Conservation (phyloP, 1,140 invertebrate genomes). For the Cotesia vestalis region DNA sequence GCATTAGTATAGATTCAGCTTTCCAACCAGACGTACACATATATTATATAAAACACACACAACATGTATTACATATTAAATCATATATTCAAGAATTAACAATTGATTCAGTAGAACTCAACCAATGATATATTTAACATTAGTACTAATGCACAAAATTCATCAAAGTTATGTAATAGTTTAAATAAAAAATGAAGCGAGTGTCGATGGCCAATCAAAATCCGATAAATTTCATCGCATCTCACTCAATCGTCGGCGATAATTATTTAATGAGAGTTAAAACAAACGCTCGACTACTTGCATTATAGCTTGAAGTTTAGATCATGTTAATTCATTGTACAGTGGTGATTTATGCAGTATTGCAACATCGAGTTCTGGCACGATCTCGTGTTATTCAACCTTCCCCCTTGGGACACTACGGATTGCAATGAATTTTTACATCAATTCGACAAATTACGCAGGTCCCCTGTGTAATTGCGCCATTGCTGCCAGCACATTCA, state of each 20-base stretch:
- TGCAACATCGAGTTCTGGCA: slow-evolving; percentile 19
- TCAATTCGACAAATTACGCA: slow-evolving; percentile 27
- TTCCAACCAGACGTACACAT: not conserved
- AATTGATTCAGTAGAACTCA: too few species aligned
- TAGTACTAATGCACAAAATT: too few species aligned
- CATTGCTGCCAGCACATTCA: not conserved
- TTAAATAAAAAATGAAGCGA: not conserved
- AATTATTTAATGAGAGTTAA: slow-evolving; percentile 28
- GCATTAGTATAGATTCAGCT: slow-evolving; percentile 1
- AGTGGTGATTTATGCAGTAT: slow-evolving; percentile 26
- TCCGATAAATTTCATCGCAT: not conserved
- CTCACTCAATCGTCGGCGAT: slow-evolving; percentile 14
- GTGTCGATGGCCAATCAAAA: slow-evolving; percentile 3
- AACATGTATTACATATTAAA: not conserved
- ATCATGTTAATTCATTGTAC: slow-evolving; percentile 22
- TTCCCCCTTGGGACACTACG: not conserved
- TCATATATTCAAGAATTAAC: too few species aligned
- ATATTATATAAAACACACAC: not conserved
- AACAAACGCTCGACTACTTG: slow-evolving; percentile 2
- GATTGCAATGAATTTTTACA: slow-evolving; percentile 17
- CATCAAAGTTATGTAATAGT: too few species aligned
- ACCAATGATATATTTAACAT: too few species aligned
- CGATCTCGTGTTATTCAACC: slow-evolving; percentile 11
- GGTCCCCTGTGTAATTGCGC: slow-evolving; percentile 1
- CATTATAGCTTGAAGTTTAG: slow-evolving; percentile 3